phyloP scores from a whole-genome alignment of 2,888 invertebrate genomes.

The Pyrochroa serraticornis region DNA sequence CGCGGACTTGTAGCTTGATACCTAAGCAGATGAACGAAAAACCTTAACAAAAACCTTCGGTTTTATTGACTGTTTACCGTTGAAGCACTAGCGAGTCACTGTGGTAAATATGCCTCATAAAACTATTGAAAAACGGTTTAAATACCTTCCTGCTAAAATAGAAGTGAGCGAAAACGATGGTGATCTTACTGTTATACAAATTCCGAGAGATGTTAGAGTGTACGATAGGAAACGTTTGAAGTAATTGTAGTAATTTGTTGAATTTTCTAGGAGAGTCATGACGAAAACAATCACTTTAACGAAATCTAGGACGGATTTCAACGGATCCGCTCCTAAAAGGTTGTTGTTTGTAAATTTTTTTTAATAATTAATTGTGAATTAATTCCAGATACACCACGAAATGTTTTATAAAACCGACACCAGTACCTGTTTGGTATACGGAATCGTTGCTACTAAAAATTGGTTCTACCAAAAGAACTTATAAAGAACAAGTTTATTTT shows the following conservation, averaged over 20 bases:
- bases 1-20: too few species aligned
- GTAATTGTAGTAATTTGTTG: constrained; percentile 23
- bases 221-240: constrained; percentile 14
- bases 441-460: constrained; percentile 47
- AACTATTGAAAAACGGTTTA: constrained; percentile 37
- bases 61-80: not conserved
- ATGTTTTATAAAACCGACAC: constrained; percentile 50
- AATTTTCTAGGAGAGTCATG: constrained; percentile 30
- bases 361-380: not conserved
- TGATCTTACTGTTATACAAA: constrained; percentile 34
- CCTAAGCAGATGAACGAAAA: too few species aligned
- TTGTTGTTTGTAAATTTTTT: constrained; percentile 29
- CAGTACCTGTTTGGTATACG: constrained; percentile 52
- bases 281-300: constrained; percentile 31
- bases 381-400: constrained; percentile 48
- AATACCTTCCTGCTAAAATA: constrained; percentile 46
- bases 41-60: not conserved
- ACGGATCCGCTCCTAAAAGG: constrained; percentile 43
- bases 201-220: constrained; percentile 43
- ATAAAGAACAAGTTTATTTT: constrained; percentile 40
- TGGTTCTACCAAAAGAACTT: constrained; percentile 37
- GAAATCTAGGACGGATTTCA: constrained; percentile 37
- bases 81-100: not conserved
- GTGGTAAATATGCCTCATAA: not conserved
- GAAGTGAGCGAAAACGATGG: constrained; percentile 31